phyloP scores from a whole-genome alignment of 2,113 vertebrate species.

The Phoenicopterus ruber region DNA sequence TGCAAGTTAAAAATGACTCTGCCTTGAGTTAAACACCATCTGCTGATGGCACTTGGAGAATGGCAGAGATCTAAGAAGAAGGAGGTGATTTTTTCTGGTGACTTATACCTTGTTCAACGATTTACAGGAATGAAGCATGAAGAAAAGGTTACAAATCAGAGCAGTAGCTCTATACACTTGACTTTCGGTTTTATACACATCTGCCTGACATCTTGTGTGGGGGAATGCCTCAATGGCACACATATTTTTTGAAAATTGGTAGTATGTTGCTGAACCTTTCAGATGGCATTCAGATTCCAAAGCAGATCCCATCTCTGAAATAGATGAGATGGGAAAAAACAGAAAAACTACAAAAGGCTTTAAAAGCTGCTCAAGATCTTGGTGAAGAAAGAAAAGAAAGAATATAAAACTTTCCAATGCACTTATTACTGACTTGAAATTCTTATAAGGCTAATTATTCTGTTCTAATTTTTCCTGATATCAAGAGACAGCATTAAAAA shows the following conservation, averaged over 20 bases:
- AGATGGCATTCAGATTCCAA: not conserved
- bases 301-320: not conserved
- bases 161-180: not conserved
- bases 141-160: not conserved
- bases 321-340: not conserved
- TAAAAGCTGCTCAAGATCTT: constrained; percentile 15
- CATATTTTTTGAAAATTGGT: not conserved
- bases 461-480: constrained; percentile 18
- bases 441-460: constrained; percentile 57
- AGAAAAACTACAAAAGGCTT: not conserved
- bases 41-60: not conserved
- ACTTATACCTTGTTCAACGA: not conserved
- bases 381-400: not conserved
- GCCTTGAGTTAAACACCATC: not conserved
- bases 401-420: not conserved
- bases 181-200: not conserved
- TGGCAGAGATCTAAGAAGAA: not conserved
- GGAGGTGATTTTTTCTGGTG: not conserved
- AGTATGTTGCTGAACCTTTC: not conserved
- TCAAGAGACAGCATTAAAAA: constrained; percentile 36
- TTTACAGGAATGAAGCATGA: not conserved
- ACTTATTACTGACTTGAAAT: constrained; percentile 4
- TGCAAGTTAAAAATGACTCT: not conserved
- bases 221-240: not conserved
- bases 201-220: not conserved